Base-by-base conservation (phyloP, 2,888 invertebrate genomes). In the Agrotis clavis region DNA sequence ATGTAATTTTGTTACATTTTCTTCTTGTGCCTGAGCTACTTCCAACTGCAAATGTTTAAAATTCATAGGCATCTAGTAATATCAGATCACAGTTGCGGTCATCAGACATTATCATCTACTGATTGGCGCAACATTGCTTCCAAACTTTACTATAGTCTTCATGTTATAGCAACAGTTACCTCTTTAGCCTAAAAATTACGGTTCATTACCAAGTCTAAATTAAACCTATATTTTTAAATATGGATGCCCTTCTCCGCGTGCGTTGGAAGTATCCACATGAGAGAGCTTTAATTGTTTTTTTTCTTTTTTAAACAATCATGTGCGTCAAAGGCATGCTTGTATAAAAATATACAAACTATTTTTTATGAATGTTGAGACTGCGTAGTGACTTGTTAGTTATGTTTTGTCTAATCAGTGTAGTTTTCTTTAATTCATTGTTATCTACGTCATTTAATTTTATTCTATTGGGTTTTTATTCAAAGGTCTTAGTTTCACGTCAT, bases 291-390 rank as follows among this genome's bases (percentile, higher is more conserved):
- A 80, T 74, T 74, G 67, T 62, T 73, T 30, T 64, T 65, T 72
- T 71, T 79, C 19, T 73, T 80, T 78, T 79, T 66, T 61, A 80
- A 80, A 83, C 63, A 79, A 35, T 11, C 25, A 45, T 9, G 53
- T 45, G 66, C 81, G 84, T 80, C 75, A 79, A 66, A 68, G 59
- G 41, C 68, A 62, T 50, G 67, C 30, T 62, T 82, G 56, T 79
- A 13, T 77, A 25, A 18, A 61, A 57, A 5, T n/a, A n/a, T 14
- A 30, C 7, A 50, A 19, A 53, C 53, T 41, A 53, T 21, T n/a
- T 51, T 21, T 19, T 45, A 51, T 19, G 4, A 57, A 77, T 63
- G 60, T 78, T 51, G 45, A 47, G 30, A 66, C 25, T 65, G 53
- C 41, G 53, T 25, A 47, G 68, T 48, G 65, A 62, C 56, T 62